Percentiles rank a stretch among this genome's conserved stretches.
These are phyloP conservation scores for Saimiri boliviensis DNA, from an alignment of 2,113 vertebrate genomes.

Conservation along the genomic window DNA sequence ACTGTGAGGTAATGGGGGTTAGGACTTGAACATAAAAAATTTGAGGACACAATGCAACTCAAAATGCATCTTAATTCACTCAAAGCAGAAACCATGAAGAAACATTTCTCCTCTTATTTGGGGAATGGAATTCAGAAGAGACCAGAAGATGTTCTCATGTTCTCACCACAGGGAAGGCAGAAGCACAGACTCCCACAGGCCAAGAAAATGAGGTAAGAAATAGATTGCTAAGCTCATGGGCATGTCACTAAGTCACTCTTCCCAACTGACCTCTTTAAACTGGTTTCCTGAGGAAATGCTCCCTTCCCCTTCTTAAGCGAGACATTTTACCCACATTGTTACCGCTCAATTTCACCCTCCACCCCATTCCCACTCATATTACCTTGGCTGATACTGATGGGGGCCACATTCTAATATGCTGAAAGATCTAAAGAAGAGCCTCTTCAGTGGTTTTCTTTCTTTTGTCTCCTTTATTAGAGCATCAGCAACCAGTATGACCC, in stretches of 20 bases:
- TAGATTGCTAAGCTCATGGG: neutral
- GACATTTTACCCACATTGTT: no score
- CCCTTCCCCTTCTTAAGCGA: neutral
- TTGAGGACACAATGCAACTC: no score
- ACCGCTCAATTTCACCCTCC: no score
- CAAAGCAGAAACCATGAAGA: constrained; percentile 38
- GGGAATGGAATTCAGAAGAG: neutral
- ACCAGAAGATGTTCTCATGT: neutral
- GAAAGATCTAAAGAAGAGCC: neutral
- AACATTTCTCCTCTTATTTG: neutral
- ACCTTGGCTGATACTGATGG: neutral
- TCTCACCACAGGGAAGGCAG: neutral
- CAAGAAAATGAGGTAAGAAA: constrained; percentile 62
- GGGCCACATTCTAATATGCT: neutral
- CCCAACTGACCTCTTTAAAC: neutral
- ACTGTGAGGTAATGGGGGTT: neutral
- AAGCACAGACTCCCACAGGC: neutral
- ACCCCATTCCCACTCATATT: no score
- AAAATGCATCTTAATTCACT: neutral
- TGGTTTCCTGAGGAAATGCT: neutral
- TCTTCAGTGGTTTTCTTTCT: neutral
- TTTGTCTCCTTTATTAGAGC: constrained; percentile 11
- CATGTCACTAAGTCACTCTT: neutral
- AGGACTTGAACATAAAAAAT: neutral
- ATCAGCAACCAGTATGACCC: neutral